Evolutionary conservation across 1,140 invertebrate species (phyloP).

Genomic region (Aphaenogaster rudis): DNA sequence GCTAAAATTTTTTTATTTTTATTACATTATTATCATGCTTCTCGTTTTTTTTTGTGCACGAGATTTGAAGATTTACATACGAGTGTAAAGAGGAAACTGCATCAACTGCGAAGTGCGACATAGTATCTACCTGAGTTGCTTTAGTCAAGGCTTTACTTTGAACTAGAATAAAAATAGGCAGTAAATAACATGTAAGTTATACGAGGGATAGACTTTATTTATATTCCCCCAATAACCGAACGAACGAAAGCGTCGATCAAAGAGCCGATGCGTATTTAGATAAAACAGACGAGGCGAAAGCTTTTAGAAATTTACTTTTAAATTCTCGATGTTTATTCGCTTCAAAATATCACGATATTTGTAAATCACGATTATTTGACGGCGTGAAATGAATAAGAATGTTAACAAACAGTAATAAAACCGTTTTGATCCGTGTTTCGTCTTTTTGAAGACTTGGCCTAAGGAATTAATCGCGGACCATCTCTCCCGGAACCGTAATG

Average conservation of each 20-base stretch:
- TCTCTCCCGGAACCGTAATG: background rate
- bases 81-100: background rate
- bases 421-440: background rate
- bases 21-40: background rate
- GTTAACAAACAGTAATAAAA: background rate
- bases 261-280: conserved; percentile 46
- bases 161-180: conserved; percentile 52
- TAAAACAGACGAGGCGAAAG: background rate
- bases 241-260: conserved; percentile 28
- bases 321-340: background rate
- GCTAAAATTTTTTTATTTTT: background rate
- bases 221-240: conserved; percentile 42
- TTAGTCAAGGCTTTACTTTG: conserved; percentile 27
- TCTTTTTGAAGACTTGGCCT: too few relatives aligned
- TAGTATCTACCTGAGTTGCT: conserved; percentile 15
- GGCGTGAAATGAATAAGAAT: background rate
- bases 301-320: background rate
- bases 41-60: background rate
- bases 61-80: background rate
- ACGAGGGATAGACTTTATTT: conserved; percentile 44
- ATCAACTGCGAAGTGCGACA: background rate
- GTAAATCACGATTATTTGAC: background rate
- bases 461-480: background rate
- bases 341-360: background rate
- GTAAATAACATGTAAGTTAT: conserved; percentile 47